Conservation (phyloP, 2,113 vertebrate species). For the Crocuta crocuta region DNA sequence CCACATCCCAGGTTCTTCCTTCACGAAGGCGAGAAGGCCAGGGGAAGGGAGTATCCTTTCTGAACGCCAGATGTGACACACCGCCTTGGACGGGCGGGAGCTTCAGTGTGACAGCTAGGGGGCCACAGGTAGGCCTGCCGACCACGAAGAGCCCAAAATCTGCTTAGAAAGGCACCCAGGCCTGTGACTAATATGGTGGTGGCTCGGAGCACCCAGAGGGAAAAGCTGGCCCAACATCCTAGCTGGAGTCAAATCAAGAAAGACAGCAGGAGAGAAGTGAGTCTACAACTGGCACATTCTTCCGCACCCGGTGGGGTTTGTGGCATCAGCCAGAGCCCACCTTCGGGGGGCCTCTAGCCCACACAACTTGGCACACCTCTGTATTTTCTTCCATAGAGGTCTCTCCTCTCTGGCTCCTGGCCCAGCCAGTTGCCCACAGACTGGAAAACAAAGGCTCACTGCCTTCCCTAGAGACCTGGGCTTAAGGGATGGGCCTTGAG, state of each 20-base stretch:
- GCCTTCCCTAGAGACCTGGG: slow-evolving; percentile 77
- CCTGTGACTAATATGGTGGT: background rate
- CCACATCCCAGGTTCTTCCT: slow-evolving; percentile 64
- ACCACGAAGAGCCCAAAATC: background rate
- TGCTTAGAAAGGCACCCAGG: background rate
- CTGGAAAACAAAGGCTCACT: slow-evolving; percentile 78
- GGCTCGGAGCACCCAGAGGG: background rate
- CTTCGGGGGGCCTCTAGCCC: background rate
- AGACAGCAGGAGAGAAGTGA: background rate
- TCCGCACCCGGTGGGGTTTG: background rate
- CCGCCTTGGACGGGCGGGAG: slow-evolving; percentile 17
- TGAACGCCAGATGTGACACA: slow-evolving; percentile 39
- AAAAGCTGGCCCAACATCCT: background rate
- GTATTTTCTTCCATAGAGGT: slow-evolving; percentile 49
- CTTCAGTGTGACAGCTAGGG: background rate
- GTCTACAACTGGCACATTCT: background rate
- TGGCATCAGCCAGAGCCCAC: background rate
- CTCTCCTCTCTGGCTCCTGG: slow-evolving; percentile 68
- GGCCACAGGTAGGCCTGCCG: slow-evolving; percentile 1
- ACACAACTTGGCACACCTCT: background rate
- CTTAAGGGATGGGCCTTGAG: slow-evolving; percentile 77
- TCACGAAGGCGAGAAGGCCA: slow-evolving; percentile 48
- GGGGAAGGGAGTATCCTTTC: slow-evolving; percentile 63
- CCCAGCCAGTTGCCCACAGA: slow-evolving; percentile 70
- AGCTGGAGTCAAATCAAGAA: background rate